Evolutionary conservation across 2,113 vertebrate species (phyloP).

Genomic region (Accipiter virgatus): DNA sequence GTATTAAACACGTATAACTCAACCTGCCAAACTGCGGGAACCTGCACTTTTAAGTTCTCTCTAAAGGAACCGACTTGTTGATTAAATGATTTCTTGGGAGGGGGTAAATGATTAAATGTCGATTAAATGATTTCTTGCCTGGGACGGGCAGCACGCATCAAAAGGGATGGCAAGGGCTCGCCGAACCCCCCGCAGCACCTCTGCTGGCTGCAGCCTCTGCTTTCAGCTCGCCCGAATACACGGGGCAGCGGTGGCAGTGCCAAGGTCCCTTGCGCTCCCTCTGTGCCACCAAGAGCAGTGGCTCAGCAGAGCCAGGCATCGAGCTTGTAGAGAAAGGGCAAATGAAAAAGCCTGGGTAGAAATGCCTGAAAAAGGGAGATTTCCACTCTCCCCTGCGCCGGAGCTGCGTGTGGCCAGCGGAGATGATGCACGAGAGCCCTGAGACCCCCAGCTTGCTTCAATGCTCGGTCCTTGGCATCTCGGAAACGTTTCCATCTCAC

Average conservation of each 20-base stretch:
- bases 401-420: rapidly evolving
- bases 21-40: slow-evolving; percentile 5
- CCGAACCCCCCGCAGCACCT: rapidly evolving
- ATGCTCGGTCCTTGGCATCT: rapidly evolving
- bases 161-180: neutral
- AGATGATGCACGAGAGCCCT: rapidly evolving
- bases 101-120: neutral
- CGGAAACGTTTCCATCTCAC: rapidly evolving
- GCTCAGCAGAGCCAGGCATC: neutral
- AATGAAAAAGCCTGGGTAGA: rapidly evolving
- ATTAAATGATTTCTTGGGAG: neutral
- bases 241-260: neutral
- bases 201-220: neutral
- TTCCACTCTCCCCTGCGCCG: rapidly evolving
- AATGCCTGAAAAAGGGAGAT: neutral
- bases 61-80: neutral
- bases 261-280: neutral
- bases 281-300: neutral
- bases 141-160: rapidly evolving
- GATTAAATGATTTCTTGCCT: neutral
- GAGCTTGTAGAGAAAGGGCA: neutral
- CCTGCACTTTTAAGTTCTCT: slow-evolving; percentile 23
- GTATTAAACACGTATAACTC: neutral
- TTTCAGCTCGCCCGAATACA: rapidly evolving
- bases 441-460: rapidly evolving